Base-by-base conservation (phyloP, 2,888 invertebrate species). In the Noctua janthina region DNA sequence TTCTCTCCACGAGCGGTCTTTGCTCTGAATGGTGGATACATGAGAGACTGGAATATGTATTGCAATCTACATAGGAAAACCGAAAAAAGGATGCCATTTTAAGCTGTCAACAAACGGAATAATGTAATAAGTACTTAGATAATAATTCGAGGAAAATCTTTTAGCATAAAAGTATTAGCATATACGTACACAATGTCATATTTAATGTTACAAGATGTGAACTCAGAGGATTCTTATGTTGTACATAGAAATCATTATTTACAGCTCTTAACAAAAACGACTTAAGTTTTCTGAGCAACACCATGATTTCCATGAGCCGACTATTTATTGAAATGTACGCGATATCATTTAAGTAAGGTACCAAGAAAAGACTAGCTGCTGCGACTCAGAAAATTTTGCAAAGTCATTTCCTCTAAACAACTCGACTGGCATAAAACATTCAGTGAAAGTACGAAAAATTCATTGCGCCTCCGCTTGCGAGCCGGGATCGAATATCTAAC, bases 341-440 rank as follows among this genome's bases (percentile, higher is more conserved):
- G 8, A 23, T 23, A 4, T 56, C n/a, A n/a, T 56, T 39, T 17
- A 56, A 5, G 35, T 64, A 35, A 35, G 64, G 20, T 39, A 66
- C 39, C 20, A 76, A 66, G 13, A 79, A 77, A 68, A 78, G 54
- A 66, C 64, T 46, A 72, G 62, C 67, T 46, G 66, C 68, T 76
- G 62, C 20, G 67, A 84, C 79, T 77, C 76, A 59, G 64, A 79
- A 78, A 73, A 80, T 83, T 74, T 70, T 15, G 75, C 62, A 81
- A 77, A 79, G 83, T 87, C 85, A 86, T 89, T 92, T 89, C 89
- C 90, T 90, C 87, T 90, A 89, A 90, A 91, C 91, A 90, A 89
- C 88, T 91, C 90, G 83, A 88, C 84, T 88, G 85, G 74, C 69
- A 91, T 93, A 86, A 92, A 92, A 92, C 85, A 93, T 93, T 93